A percentile compares a stretch with the other conserved stretches of the same genome.
These are phyloP conservation scores for Cyrtorhinus lividipennis DNA, from an alignment of 1,140 invertebrate genomes.

Conservation along the genomic window DNA sequence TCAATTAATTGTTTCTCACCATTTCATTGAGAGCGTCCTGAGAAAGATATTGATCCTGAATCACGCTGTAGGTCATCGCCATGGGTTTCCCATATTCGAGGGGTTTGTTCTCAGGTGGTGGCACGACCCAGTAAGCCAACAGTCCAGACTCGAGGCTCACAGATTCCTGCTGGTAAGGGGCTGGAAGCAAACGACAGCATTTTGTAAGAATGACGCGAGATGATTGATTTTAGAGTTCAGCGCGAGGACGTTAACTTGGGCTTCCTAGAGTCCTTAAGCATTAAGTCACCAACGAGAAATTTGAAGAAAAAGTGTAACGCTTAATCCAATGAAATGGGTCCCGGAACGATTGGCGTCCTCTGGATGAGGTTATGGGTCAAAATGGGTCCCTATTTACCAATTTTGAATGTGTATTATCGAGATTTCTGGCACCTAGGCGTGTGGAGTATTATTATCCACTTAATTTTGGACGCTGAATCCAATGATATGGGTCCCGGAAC, in stretches of 20 bases:
- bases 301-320: too few species aligned
- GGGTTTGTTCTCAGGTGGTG: conserved; percentile 77
- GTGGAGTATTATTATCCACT: too few species aligned
- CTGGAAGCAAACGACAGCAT: conserved; percentile 39
- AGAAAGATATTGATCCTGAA: conserved; percentile 66
- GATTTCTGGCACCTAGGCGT: too few species aligned
- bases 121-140: conserved; percentile 85
- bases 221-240: too few species aligned
- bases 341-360: too few species aligned
- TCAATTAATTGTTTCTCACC: conserved; percentile 35
- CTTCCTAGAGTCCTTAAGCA: background rate
- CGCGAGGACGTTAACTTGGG: background rate
- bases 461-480: too few species aligned
- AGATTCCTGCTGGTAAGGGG: conserved; percentile 70
- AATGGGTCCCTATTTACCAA: too few species aligned
- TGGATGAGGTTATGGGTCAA: too few species aligned
- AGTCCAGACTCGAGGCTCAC: conserved; percentile 62
- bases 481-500: too few species aligned
- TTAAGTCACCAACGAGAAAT: background rate
- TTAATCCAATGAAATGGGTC: too few species aligned
- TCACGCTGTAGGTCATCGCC: conserved; percentile 68
- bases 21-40: conserved; percentile 74
- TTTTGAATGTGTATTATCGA: too few species aligned
- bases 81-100: conserved; percentile 83
- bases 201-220: conserved; percentile 14